Conservation (phyloP, 1,140 invertebrate species). For the Drosophila pallidifrons region DNA sequence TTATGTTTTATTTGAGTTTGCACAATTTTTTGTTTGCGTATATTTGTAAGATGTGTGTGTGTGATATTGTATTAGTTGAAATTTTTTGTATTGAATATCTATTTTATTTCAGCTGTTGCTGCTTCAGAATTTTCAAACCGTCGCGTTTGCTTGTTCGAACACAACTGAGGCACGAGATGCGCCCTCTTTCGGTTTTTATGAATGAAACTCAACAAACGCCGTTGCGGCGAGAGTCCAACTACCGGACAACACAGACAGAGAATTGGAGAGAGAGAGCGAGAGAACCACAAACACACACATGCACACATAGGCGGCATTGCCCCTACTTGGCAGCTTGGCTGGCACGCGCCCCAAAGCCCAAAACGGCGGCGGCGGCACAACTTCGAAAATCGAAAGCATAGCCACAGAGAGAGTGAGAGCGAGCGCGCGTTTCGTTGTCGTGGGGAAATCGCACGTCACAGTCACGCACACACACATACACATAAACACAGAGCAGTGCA, state of each 20-base stretch:
- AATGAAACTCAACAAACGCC: slow-evolving; percentile 82
- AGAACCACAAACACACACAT: background rate
- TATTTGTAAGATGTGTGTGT: slow-evolving; percentile 31
- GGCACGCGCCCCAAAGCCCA: slow-evolving; percentile 70
- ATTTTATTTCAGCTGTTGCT: slow-evolving; percentile 34
- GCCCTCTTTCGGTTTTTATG: slow-evolving; percentile 85
- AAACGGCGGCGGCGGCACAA: slow-evolving; percentile 39
- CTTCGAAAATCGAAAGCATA: slow-evolving; percentile 58
- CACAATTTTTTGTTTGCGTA: slow-evolving; percentile 25
- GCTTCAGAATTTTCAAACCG: slow-evolving; percentile 69
- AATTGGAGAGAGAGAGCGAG: slow-evolving; percentile 7
- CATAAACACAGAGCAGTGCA: slow-evolving; percentile 19
- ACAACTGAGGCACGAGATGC: slow-evolving; percentile 85
- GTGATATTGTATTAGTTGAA: slow-evolving; percentile 32
- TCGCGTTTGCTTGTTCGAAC: slow-evolving; percentile 85
- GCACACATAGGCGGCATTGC: slow-evolving; percentile 33
- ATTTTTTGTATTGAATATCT: slow-evolving; percentile 20
- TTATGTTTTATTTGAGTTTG: background rate
- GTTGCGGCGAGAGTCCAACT: slow-evolving; percentile 3
- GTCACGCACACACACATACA: slow-evolving; percentile 21
- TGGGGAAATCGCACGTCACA: slow-evolving; percentile 74
- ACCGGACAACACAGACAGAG: slow-evolving; percentile 2
- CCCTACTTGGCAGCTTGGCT: slow-evolving; percentile 50
- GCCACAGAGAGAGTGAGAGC: slow-evolving; percentile 1
- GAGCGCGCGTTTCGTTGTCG: slow-evolving; percentile 23